These are phyloP conservation scores for Prionailurus bengalensis DNA, from an alignment of 2,113 vertebrate species.

Conservation along the genomic window DNA sequence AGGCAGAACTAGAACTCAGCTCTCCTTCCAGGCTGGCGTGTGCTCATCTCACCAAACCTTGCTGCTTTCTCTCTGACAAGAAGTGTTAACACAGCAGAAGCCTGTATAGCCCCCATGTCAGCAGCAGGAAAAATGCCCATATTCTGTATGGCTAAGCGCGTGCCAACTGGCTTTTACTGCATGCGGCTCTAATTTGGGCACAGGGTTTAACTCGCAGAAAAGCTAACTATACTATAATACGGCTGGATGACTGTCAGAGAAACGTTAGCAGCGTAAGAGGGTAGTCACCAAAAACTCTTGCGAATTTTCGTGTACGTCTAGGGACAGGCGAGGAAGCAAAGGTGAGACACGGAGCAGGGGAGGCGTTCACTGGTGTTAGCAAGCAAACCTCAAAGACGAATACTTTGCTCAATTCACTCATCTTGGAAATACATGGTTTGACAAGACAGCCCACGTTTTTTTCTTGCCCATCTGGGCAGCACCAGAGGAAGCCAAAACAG, in stretches of 20 bases:
- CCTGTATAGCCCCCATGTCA: neutral
- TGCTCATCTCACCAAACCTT: neutral
- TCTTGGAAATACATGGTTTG: neutral
- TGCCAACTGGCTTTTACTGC: conserved; percentile 75
- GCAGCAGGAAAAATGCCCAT: conserved; percentile 73
- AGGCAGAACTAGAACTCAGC: neutral
- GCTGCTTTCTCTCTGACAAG: neutral
- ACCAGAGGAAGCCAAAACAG: conserved; percentile 64
- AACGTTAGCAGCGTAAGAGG: neutral
- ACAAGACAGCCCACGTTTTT: neutral
- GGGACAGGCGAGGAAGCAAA: neutral
- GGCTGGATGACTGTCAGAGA: conserved; percentile 73
- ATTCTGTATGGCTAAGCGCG: conserved; percentile 74
- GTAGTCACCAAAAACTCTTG: neutral
- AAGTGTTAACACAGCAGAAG: conserved; percentile 55
- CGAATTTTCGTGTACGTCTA: neutral
- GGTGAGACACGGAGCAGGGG: too few relatives aligned
- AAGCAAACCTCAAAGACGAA: neutral
- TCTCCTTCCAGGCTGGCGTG: neutral
- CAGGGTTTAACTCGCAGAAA: conserved; percentile 72
- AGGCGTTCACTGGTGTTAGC: neutral
- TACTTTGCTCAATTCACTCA: neutral
- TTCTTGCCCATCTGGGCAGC: conserved; percentile 63
- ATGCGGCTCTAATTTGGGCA: conserved; percentile 80
- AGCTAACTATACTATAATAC: conserved; percentile 73